Evolutionary conservation across 1,140 invertebrate species (phyloP).

Genomic region (Brachionus sp.): DNA sequence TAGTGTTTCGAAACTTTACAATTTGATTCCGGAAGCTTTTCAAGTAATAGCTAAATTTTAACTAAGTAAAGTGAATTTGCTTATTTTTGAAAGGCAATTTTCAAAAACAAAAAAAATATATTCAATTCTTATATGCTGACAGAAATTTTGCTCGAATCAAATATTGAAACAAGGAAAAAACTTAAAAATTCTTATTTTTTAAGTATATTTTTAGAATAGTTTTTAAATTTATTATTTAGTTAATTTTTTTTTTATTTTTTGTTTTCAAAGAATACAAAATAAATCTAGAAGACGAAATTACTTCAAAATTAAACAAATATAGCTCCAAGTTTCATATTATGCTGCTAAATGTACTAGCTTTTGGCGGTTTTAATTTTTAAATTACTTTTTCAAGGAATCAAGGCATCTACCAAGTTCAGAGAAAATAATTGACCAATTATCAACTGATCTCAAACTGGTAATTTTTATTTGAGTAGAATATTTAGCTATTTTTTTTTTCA

Average conservation of each 20-base stretch:
- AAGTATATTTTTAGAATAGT: background rate
- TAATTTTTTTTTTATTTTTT: background rate
- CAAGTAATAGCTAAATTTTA: background rate
- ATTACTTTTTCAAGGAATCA: background rate
- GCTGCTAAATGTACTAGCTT: conserved; percentile 25
- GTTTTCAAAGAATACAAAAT: background rate
- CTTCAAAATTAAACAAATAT: background rate
- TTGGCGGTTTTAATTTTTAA: background rate
- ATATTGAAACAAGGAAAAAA: background rate
- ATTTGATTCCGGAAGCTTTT: background rate
- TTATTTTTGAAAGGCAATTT: background rate
- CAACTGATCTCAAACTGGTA: background rate
- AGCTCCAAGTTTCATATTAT: conserved; percentile 19
- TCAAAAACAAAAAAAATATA: conserved; percentile 30
- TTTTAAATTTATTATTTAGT: background rate
- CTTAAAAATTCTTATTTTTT: conserved; percentile 40
- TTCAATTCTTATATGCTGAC: conserved; percentile 45
- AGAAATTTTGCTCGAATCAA: conserved; percentile 26
- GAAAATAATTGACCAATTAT: background rate
- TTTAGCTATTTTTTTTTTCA: background rate
- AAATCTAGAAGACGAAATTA: background rate
- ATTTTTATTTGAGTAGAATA: background rate
- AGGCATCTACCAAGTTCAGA: background rate
- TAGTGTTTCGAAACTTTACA: background rate
- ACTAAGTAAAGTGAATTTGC: background rate